Evolutionary conservation across 1,140 invertebrate genomes (phyloP), one percentile per base, ranked within the genome.

Genomic region (Lysiphlebus fabarum): DNA sequence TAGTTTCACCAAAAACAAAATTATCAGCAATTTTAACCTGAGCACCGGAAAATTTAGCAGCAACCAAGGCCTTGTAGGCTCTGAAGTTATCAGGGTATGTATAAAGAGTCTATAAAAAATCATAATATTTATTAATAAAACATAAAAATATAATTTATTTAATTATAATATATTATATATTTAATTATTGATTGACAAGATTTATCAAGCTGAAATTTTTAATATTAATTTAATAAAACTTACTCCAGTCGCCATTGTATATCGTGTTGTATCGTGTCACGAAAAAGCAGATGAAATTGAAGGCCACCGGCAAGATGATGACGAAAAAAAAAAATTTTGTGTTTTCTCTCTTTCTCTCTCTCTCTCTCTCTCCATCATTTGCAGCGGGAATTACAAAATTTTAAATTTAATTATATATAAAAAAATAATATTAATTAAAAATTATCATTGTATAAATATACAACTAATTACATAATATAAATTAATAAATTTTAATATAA

Each of bases 21-120:
- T 88, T 86, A 54, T 87, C 83, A 58, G 88, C 87, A 51, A 96
- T 83, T 82, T 91, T 91, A 63, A 99, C 83, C 69, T 93, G 86
- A 61, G 87, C 87, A 66, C 93, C 93, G 65, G 94, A 94, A 82
- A 92, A 98, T 78, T 96, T 85, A 74, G 95, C 94, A 67, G 96
- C 95, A 74, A 98, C 93, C 69, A 97, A 86, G 69, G 87, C 91
- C 82, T 98, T 98, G 74, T 88, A 90, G 65, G 90, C 92, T 74
- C 95, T 88, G 85, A 95, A 96, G 84, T 96, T 97, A 79, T 94
- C 90, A 65, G 92, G 89, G 84, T 95, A 97, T 70, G 94, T 95
- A 84, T 95, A 97, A 71, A 98, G 85, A 76, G 92, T 96, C 93
- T 96, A 36, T 12, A 84, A 41, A 87, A 87, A 85, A 83, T 77